Base-by-base conservation (phyloP, 2,888 invertebrate species). In the Drosophila niveifrons region DNA sequence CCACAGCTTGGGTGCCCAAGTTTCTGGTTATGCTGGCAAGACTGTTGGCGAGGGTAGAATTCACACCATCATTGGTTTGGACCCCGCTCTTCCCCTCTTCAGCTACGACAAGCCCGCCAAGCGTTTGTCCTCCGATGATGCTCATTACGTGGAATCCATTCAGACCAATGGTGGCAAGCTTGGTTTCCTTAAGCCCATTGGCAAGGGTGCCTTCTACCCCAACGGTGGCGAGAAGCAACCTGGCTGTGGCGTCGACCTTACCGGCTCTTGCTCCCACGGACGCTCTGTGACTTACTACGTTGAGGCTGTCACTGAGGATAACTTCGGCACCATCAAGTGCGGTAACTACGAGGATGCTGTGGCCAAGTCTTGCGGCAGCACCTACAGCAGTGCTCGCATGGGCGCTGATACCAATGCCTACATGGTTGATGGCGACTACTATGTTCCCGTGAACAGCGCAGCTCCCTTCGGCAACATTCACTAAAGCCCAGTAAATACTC, bases 1-100 rank as follows among this genome's bases (percentile, higher is more conserved):
- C 0, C 94, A 94, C 71, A 94, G 94, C 70, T 90, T 94, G 57
- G 94, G 94, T 0, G 94, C 94, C 0, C 94, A 94, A 71, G 93
- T 94, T 2, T 93, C 94, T 13, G 94, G 94, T 0, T 93, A 93
- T 56, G 93, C 94, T 10, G 94, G 94, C 1, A 94, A 94, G 63
- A 93, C 92, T 73, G 93, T 94, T 1, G 92, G 92, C 28, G 80
- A 93, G 77, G 94, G 94, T 39, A 93, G 93, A 36, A 92, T 94
- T 41, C 93, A 94, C 78, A 93, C 94, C 7, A 94, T 94, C 34
- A 93, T 94, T 75, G 94, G 84, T 2, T 64, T 91, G 47, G 91
- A 91, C 64, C 85, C 91, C 9, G 91, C 91, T 1, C 58, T 78
- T 3, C 89, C 90, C 2, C 44, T 90, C 13, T 91, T 89, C 72